phyloP scores from a whole-genome alignment of 1,140 invertebrate species.

The Bombus fervidus region DNA sequence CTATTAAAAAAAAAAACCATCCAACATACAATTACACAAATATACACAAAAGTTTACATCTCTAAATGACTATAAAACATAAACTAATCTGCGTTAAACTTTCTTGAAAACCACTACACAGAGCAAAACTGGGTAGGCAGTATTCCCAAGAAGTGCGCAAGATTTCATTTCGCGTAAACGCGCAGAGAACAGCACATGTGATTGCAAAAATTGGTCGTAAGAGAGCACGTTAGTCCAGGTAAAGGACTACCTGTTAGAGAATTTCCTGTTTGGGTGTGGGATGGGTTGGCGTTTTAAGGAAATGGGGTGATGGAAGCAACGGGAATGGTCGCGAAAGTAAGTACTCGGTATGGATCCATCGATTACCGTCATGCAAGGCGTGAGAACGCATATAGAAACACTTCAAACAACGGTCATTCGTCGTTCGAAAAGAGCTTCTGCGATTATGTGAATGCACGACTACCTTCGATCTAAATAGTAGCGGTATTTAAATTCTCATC shows the following conservation, averaged over 20 bases:
- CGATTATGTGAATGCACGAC: constrained; percentile 41
- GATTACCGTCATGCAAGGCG: constrained; percentile 22
- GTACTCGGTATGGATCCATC: constrained; percentile 2
- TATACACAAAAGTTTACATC: not conserved
- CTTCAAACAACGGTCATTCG: constrained; percentile 35
- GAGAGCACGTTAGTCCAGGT: not conserved
- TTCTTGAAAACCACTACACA: not conserved
- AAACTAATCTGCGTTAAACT: not conserved
- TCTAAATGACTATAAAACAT: not conserved
- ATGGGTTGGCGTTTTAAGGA: not conserved
- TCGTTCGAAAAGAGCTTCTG: not conserved
- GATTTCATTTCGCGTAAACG: not conserved
- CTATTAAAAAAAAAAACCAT: not conserved
- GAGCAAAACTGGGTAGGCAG: not conserved
- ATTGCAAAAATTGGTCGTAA: constrained; percentile 8
- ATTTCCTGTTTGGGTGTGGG: not conserved
- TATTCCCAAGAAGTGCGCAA: not conserved
- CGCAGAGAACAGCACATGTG: not conserved
- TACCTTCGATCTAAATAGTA: constrained; percentile 6
- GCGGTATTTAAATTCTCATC: constrained; percentile 60
- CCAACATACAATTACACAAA: not conserved
- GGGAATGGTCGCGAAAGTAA: not conserved
- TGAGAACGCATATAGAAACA: constrained; percentile 45
- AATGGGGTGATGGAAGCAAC: not conserved
- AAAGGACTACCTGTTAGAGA: constrained; percentile 21